Evolutionary conservation across 1,140 invertebrate species (phyloP), one percentile per base, ranked within the genome.

Genomic region (Dreissena rostriformis): DNA sequence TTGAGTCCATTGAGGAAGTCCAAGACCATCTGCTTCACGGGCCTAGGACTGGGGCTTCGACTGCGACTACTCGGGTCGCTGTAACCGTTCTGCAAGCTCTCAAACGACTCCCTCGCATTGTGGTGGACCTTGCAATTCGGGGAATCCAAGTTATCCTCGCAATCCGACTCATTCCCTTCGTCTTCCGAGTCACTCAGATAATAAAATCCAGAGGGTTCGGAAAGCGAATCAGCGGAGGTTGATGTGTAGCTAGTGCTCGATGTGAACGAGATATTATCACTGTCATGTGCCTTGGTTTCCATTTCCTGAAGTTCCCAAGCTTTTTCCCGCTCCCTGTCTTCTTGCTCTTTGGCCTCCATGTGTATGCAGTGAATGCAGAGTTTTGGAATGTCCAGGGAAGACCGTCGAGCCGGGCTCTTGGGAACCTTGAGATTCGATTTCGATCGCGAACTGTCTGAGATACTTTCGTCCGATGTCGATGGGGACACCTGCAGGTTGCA

Each of bases 281-380:
- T 63, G 57, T 86, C 78, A 26, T 66, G 77, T 6, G 19, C 73
- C 7, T 65, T 5, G 24, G 82, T 29, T 39, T 67, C 74, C 10
- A 19, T 28, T 11, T 83, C 29, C 22, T 70, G 76, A 49, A 82
- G 39, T 51, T 65, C 68, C 22, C 65, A 24, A 49, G 70, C 63
- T 68, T 86, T 76, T 49, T 73, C 80, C 26, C 68, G 53, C 39
- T 83, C 85, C 61, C 61, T 66, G 61, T 28, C 39, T 22, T 73
- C 73, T 73, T 86, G 90, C 86, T 52, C 94, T 92, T 52, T 90
- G 86, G 78, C 95, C 94, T 83, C 95, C 94, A 91, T 66, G 79
- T 92, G 90, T 22, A 91, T 79, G 82, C 91, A 91, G 82, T 92
- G 90, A 28, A 92, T 88, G 75, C 91, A 92, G 12, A 92, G 75